phyloP scores from a whole-genome alignment of 2,113 vertebrate genomes.

The Eulacestoma nigropectus region DNA sequence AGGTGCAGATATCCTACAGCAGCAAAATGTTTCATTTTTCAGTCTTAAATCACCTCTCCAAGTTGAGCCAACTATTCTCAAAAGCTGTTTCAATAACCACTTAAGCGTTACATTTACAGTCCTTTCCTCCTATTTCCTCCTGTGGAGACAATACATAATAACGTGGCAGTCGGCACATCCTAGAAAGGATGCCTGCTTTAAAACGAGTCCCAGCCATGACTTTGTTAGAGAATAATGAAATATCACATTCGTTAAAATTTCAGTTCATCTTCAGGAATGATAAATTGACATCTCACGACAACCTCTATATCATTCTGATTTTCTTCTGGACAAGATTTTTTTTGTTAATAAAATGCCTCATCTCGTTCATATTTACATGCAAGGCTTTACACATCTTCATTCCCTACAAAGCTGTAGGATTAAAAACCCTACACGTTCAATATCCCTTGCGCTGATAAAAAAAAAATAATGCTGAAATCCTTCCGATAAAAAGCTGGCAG shows the following conservation, averaged over 20 bases:
- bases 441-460: not conserved
- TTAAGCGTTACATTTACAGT: constrained; percentile 4
- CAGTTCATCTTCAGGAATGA: constrained; percentile 25
- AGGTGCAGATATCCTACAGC: not conserved
- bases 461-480: not conserved
- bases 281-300: constrained; percentile 17
- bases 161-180: constrained; percentile 35
- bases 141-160: constrained; percentile 26
- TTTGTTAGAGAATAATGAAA: constrained; percentile 1
- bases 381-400: not conserved
- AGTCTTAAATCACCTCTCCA: not conserved
- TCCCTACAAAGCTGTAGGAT: not conserved
- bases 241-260: constrained; percentile 30
- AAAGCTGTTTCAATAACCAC: not conserved
- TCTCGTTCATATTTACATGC: not conserved
- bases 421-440: not conserved
- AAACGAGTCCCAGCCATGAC: not conserved
- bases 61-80: not conserved
- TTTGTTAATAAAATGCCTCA: not conserved
- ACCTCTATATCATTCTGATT: not conserved
- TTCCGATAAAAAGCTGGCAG: not conserved
- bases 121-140: constrained; percentile 17
- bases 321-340: not conserved
- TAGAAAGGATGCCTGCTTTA: not conserved
- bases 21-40: not conserved